Evolutionary conservation across 1,140 invertebrate genomes (phyloP).

Genomic region (Ceratitis capitata): DNA sequence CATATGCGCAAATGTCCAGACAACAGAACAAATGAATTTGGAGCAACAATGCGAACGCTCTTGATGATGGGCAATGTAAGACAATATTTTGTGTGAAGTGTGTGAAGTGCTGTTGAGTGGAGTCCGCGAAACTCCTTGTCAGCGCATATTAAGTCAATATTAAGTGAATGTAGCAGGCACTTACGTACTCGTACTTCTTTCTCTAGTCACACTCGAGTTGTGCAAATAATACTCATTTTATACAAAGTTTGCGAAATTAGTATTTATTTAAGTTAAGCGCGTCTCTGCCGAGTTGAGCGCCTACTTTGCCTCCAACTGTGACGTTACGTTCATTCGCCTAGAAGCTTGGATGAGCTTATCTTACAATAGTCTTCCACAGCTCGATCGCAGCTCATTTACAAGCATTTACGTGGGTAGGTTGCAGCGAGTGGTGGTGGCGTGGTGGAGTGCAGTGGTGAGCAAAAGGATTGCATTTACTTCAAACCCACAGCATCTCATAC

Average conservation of each 20-base stretch:
- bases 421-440: background rate
- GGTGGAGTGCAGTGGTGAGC: background rate
- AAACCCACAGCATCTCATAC: background rate
- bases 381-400: background rate
- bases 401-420: background rate
- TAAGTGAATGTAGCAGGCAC: slow-evolving; percentile 6
- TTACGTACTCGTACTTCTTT: too few species aligned
- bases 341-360: background rate
- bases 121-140: background rate
- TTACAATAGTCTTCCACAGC: background rate
- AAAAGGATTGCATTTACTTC: background rate
- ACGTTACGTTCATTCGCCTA: background rate
- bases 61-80: background rate
- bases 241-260: slow-evolving; percentile 8
- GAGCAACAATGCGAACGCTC: background rate
- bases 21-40: background rate
- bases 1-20: background rate
- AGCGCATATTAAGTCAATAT: background rate
- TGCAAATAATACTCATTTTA: background rate
- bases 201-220: background rate
- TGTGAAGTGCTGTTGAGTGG: too few species aligned
- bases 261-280: background rate
- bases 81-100: background rate
- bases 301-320: background rate
- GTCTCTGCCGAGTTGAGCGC: background rate